These are phyloP conservation scores for Hiodon tergisus DNA, from an alignment of 2,113 vertebrate genomes.

Conservation along the genomic window DNA sequence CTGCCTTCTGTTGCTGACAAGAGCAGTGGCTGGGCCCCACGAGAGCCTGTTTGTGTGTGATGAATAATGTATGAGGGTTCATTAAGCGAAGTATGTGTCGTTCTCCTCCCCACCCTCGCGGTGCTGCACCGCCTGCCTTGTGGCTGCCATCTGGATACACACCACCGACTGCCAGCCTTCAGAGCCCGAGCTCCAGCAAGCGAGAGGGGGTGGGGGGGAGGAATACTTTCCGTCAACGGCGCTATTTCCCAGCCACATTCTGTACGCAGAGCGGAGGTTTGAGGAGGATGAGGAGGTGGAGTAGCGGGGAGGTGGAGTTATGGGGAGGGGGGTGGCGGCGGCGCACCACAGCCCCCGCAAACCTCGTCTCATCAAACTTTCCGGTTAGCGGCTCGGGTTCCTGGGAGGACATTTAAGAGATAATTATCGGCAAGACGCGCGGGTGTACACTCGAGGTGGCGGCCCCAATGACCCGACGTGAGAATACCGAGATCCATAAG, in stretches of 20 bases:
- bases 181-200: constrained; percentile 54
- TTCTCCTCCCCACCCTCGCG: constrained; percentile 44
- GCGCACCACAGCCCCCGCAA: not conserved
- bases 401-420: not conserved
- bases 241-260: not conserved
- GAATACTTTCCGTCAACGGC: not conserved
- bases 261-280: not conserved
- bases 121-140: constrained; percentile 64
- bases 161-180: constrained; percentile 69
- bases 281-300: not conserved
- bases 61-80: constrained; percentile 28
- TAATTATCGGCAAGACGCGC: not conserved
- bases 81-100: constrained; percentile 28
- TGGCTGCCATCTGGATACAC: constrained; percentile 76
- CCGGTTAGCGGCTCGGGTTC: not conserved
- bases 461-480: not conserved
- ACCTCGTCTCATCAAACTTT: not conserved
- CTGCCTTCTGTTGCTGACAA: constrained; percentile 66
- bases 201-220: constrained; percentile 41
- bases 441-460: not conserved
- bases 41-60: constrained; percentile 19
- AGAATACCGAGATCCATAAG: not conserved
- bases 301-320: not conserved
- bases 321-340: not conserved
- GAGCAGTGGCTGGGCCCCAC: constrained; percentile 54